phyloP scores from a whole-genome alignment of 2,888 invertebrate species.

The Eupithecia exiguata region DNA sequence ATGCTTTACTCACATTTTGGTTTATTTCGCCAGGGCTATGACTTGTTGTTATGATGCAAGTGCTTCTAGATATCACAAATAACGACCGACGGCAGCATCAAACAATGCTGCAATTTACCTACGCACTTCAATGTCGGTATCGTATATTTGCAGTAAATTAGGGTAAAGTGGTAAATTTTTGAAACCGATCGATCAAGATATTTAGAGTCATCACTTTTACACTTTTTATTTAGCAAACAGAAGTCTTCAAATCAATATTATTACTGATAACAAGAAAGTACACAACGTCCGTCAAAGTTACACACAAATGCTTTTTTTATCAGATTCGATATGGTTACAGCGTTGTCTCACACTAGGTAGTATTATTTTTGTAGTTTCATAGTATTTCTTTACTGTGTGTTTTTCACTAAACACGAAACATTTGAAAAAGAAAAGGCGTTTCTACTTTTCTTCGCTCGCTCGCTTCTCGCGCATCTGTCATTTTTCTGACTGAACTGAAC shows the following conservation, averaged over 20 bases:
- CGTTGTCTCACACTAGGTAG: background rate
- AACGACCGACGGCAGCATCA: constrained; percentile 4
- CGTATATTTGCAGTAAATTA: background rate
- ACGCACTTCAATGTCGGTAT: constrained; percentile 1
- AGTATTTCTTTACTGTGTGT: background rate
- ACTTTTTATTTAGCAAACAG: background rate
- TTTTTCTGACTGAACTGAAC: constrained; percentile 16
- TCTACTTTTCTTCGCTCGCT: constrained; percentile 6
- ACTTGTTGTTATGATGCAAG: constrained; percentile 12
- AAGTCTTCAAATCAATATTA: constrained; percentile 3
- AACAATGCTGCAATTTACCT: constrained; percentile 8
- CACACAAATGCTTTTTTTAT: background rate
- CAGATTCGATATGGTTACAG: background rate
- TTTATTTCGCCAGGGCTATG: constrained; percentile 15
- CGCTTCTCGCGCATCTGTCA: constrained; percentile 28
- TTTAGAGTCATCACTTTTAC: background rate
- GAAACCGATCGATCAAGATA: background rate
- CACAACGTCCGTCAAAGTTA: constrained; percentile 1
- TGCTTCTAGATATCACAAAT: constrained; percentile 14
- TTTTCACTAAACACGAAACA: constrained; percentile 4
- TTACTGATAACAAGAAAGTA: constrained; percentile 1
- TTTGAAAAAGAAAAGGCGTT: constrained; percentile 20
- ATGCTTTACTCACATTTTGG: constrained; percentile 39
- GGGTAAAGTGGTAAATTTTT: background rate
- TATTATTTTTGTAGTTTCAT: constrained; percentile 2